These are phyloP conservation scores for Ambastaia sidthimunki DNA, from an alignment of 2,797 vertebrate species.

Conservation along the genomic window DNA sequence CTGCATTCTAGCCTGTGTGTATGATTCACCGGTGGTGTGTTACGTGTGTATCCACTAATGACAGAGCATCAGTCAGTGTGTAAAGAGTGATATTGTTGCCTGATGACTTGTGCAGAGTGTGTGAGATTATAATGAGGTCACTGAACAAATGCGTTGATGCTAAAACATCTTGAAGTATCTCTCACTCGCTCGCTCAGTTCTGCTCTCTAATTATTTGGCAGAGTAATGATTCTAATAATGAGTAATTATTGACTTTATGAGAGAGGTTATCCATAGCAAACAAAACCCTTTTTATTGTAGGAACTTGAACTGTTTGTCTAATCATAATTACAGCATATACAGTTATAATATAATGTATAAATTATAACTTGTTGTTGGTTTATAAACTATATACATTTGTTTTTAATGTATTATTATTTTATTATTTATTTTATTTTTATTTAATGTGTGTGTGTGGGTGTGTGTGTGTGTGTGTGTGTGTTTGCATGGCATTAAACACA, in stretches of 20 bases:
- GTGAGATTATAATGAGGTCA: slow-evolving; percentile 46
- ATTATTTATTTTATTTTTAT: background rate
- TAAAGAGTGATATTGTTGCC: slow-evolving; percentile 41
- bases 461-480: background rate
- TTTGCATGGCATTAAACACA: slow-evolving; percentile 65
- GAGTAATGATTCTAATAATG: slow-evolving; percentile 43
- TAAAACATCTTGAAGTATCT: slow-evolving; percentile 22
- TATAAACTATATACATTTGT: too few relatives aligned
- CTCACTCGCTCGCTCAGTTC: background rate
- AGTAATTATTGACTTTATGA: slow-evolving; percentile 41
- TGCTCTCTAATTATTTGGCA: slow-evolving; percentile 2
- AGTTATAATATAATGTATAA: background rate
- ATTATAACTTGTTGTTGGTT: too few relatives aligned
- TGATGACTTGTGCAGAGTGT: slow-evolving; percentile 42
- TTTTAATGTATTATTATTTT: background rate
- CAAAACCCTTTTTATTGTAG: slow-evolving; percentile 8
- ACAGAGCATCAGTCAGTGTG: slow-evolving; percentile 40
- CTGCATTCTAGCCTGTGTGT: background rate
- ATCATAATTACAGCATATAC: background rate
- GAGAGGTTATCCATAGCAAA: slow-evolving; percentile 17
- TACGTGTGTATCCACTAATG: slow-evolving; percentile 1
- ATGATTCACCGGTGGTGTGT: background rate
- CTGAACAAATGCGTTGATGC: slow-evolving; percentile 33
- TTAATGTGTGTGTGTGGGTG: background rate
- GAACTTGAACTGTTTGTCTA: background rate